A percentile compares a stretch with the other conserved stretches of the same genome.
phyloP scores from a whole-genome alignment of 2,113 vertebrate genomes.

The Microcebus lehilahytsara region DNA sequence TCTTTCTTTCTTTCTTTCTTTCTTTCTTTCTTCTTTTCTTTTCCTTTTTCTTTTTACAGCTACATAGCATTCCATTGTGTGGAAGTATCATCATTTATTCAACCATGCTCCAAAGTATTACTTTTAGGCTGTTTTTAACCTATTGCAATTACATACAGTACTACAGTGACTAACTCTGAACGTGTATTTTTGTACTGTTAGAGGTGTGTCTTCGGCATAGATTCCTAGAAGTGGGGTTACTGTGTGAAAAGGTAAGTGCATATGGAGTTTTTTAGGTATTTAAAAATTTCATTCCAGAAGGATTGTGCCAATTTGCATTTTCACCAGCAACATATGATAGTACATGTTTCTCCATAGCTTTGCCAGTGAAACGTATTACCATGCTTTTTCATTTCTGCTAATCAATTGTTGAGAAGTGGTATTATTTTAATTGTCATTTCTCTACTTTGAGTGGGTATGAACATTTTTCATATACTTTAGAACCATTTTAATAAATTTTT shows the following conservation, averaged over 20 bases:
- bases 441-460: neutral
- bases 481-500: neutral
- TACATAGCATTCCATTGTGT: neutral
- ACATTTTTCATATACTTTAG: neutral
- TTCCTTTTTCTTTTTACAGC: neutral
- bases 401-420: neutral
- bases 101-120: neutral
- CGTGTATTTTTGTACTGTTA: neutral
- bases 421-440: neutral
- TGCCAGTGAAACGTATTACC: neutral
- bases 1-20: too few species aligned
- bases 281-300: neutral
- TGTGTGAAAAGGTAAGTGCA: neutral
- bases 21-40: too few species aligned
- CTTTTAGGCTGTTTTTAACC: neutral
- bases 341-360: neutral
- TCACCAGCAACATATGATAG: neutral
- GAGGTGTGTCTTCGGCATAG: neutral
- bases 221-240: neutral
- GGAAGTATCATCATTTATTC: neutral
- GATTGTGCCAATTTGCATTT: neutral
- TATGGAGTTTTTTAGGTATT: neutral
- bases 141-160: neutral
- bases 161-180: neutral
- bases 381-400: neutral